Base-by-base conservation (phyloP, 1,140 invertebrate genomes). In the Brachionus calyciflorus region DNA sequence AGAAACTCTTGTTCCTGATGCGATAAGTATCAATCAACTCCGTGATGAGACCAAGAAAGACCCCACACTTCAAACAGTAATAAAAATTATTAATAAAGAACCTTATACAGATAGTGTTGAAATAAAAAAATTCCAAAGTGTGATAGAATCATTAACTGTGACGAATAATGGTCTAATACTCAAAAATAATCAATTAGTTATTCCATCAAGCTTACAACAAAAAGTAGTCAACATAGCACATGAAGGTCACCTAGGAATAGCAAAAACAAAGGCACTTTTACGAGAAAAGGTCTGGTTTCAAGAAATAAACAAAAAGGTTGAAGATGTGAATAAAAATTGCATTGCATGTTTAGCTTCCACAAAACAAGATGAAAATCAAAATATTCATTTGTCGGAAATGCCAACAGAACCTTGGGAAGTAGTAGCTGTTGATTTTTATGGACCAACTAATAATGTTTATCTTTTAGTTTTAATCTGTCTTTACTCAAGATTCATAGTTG, bases 341-440 rank as follows among this genome's bases (percentile, higher is more conserved):
- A 77, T 60, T 37, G 73, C 78, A 75, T 80, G 79, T 49, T 63
- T 78, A 65, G 49, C 49, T 4, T 40, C 78, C 37, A 70, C n/a
- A n/a, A n/a, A n/a, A n/a, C n/a, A n/a, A n/a, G n/a, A n/a, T n/a
- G n/a, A n/a, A n/a, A n/a, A n/a, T n/a, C n/a, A 60, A 78, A 33
- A 78, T 77, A 68, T 44, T 65, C 24, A 2, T 41, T 79, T 78
- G 80, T 78, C 79, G 4, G 75, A 78, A 44, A 33, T 79, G 49
- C 80, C 76, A 48, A 48, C 12, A 37, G 78, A 41, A 60, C 79
- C 78, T 48, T 82, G 78, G 79, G 28, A 41, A 79, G 26, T 79
- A 78, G 19, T 82, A 3, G 57, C 63, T 26, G 77, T 80, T 14
- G 82, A 83, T 60, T 81, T 81, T 73, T 80, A 78, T 70, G 81